Evolutionary conservation across 2,113 vertebrate species (phyloP).

Genomic region (Cardinalis cardinalis): DNA sequence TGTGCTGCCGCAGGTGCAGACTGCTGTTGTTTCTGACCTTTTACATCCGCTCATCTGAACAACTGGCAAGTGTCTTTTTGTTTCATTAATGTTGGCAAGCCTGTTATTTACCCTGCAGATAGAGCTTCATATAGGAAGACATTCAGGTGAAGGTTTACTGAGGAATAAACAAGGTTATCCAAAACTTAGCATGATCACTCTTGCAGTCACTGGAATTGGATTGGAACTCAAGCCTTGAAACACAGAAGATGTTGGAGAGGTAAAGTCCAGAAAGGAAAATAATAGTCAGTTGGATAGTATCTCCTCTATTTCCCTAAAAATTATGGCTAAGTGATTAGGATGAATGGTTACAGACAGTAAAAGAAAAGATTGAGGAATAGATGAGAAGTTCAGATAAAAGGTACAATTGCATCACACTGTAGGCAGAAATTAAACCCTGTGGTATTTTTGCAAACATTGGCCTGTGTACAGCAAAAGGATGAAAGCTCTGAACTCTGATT

Average conservation of each 20-base stretch:
- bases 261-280: background rate
- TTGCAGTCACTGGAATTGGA: background rate
- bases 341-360: background rate
- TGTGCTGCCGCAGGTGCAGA: constrained; percentile 66
- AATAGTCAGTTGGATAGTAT: background rate
- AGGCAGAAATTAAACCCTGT: background rate
- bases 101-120: constrained; percentile 52
- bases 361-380: background rate
- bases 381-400: background rate
- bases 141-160: constrained; percentile 26
- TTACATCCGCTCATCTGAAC: constrained; percentile 57
- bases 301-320: background rate
- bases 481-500: background rate
- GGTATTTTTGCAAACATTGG: background rate
- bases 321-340: background rate
- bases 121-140: constrained; percentile 17
- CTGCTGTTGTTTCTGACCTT: constrained; percentile 61
- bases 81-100: constrained; percentile 16
- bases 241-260: background rate
- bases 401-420: background rate
- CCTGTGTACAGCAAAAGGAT: background rate
- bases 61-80: constrained; percentile 54
- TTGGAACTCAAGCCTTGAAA: background rate
- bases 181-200: background rate
- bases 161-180: background rate